Evolutionary conservation across 2,113 vertebrate species (phyloP), one percentile per base, ranked within the genome.

Genomic region (Onychostoma macrolepis): DNA sequence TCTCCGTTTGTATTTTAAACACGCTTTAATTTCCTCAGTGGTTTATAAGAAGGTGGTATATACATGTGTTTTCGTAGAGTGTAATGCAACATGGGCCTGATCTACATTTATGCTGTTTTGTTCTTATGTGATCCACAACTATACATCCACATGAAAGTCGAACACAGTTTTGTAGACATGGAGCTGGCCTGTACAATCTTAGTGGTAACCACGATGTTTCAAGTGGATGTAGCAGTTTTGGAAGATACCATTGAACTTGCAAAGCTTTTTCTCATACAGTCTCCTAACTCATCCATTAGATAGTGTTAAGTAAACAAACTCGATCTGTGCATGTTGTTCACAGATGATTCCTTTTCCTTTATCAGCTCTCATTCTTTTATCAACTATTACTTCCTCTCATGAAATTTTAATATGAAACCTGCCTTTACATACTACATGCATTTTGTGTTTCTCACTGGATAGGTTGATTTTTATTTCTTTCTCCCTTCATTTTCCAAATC

Each of bases 101-200:
- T 87, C 71, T 76, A 17, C 48, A 58, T 69, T 75, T 78, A 15
- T 69, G 50, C 45, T 56, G 12, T 28, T 82, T 12, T 81, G 41
- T 58, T 81, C 33, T 30, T 58, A 11, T 58, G 50, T 74, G n/a
- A 81, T 81, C 36, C 43, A 43, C 41, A 67, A 50, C 69, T 82
- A 48, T 77, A 83, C 71, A 87, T 83, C 82, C 86, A 83, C 80
- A 41, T 87, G 80, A 87, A 87, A 50, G 21, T 65, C 8, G 17
- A 36, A 33, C 11, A 56, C 19, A 41, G 5, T 83, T 41, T 26
- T 17, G 8, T 38, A 24, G 10, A 80, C 33, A 38, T 36, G 6
- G 19, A 28, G 7, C 8, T 82, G 61, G n/a, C 26, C 15, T 65
- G 13, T 81, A 28, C n/a, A 30, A 45, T 58, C 30, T 43, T 8